Base-by-base conservation (phyloP, 2,888 invertebrate species). In the Acleris emargana region DNA sequence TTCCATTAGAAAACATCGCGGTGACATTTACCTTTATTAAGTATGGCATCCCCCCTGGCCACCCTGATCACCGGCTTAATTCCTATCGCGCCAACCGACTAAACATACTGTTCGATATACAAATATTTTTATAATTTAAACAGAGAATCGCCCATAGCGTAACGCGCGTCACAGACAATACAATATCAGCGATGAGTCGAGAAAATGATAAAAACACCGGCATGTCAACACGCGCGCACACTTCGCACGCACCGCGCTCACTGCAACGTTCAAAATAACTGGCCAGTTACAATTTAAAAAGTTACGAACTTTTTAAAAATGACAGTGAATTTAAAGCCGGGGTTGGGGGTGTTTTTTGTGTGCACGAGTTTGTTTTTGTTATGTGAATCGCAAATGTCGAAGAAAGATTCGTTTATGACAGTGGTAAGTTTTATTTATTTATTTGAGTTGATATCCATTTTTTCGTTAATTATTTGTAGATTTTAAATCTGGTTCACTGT, bases 391-490 rank as follows among this genome's bases (percentile, higher is more conserved):
- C 79, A 80, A 67, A 45, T 67, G 13, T 64, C 78, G 62, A 73
- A 68, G 58, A 81, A 79, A 63, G 78, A 81, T 28, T 75, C 74
- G 4, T 78, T 75, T 50, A 74, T 75, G 22, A 75, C 83, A 11
- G 80, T 79, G 76, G 86, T 85, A 66, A 83, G 84, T 81, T 28
- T n/a, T 49, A 6, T 51, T 57, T 67, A 60, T 58, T 50, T 52
- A 47, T 62, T 51, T 11, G 32, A 50, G 9, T 60, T 53, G 32
- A 6, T 59, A 16, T 42, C 38, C 9, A 52, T 51, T 53, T 25
- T 51, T 28, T 25, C 7, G 5, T 11, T 2, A 16, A 52, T 52
- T 28, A 20, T 1, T 32, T 28, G 18, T 22, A 11, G 3, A 28
- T 25, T 25, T 20, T 16, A 16, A 2, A 22, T 3, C 6, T 32